Evolutionary conservation across 2,888 invertebrate species (phyloP).

Genomic region (Xestia c-nigrum): DNA sequence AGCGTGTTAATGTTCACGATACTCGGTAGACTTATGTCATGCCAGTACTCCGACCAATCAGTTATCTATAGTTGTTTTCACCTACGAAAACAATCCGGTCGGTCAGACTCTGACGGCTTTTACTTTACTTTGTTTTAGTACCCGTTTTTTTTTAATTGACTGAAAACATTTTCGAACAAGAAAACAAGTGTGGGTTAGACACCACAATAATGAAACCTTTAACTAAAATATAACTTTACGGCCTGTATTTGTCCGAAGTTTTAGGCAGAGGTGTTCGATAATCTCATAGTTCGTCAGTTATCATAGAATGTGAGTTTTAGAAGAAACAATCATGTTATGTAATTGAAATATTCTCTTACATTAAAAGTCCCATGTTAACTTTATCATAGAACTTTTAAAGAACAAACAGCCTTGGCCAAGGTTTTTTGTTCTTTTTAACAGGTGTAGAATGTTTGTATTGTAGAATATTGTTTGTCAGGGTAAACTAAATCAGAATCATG

Average conservation of each 20-base stretch:
- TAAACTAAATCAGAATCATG: background rate
- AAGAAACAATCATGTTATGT: conserved; percentile 37
- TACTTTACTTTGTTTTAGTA: too few species aligned
- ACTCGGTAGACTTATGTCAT: conserved; percentile 1
- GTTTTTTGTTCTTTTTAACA: background rate
- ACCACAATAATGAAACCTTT: too few species aligned
- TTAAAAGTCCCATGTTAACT: background rate
- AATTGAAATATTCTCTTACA: conserved; percentile 31
- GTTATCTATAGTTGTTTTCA: background rate
- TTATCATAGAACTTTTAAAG: too few species aligned
- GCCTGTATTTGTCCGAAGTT: too few species aligned
- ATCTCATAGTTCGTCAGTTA: conserved; percentile 3
- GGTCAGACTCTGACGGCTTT: too few species aligned
- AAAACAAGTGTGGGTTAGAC: background rate
- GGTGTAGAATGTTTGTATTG: background rate
- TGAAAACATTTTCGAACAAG: background rate
- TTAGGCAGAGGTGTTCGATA: background rate
- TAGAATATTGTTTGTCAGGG: background rate
- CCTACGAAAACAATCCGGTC: background rate
- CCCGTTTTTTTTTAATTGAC: background rate
- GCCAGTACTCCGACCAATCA: conserved; percentile 1
- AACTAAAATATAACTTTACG: too few species aligned
- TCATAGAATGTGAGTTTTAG: conserved; percentile 37
- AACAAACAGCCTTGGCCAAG: too few species aligned
- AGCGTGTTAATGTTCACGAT: background rate